Base-by-base conservation (phyloP, 2,113 vertebrate genomes). In the Fulica atra region DNA sequence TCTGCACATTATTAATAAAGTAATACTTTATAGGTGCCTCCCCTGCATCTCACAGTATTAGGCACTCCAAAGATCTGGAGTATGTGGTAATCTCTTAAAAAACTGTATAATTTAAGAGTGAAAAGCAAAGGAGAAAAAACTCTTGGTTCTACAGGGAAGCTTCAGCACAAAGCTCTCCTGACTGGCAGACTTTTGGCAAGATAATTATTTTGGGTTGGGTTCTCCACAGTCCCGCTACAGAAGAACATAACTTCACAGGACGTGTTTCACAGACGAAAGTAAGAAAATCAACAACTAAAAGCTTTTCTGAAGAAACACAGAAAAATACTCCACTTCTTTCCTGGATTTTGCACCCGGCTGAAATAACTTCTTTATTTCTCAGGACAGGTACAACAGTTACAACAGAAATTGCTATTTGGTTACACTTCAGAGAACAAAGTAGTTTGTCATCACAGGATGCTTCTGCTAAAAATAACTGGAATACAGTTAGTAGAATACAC, bases 401-500 rank as follows among this genome's bases (percentile, higher is more conserved):
- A 56, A 56, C 2, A 91, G 35, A 95, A 89, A 57, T 40, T 44
- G 36, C n/a, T 92, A 7, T 92, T 85, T 44, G 82, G 21, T 68
- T 72, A 42, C 31, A 50, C 38, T 61, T 60, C 42, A 89, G 50
- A 74, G 48, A 88, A 65, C 14, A 44, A 85, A 76, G 33, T 3
- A 20, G 14, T 76, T 74, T 76, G 69, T 48, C 56, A 83, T 50
- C 36, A 44, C 0, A 71, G 25, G 42, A 81, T 64, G 21, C 33
- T 64, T 60, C 53, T 44, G 20, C 61, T 84, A 51, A 89, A 94
- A 53, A 46, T 9, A 20, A 42, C 16, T 10, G 19, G 3, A 48
- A 44, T 63, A 53, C 18, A 81, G 18, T 31, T 51, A n/a, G 2
- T 16, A 64, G 0, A 0, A 79, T 16, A 57, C 36, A 70, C 7